Conservation (phyloP, 2,797 vertebrate genomes). For the Calcarius lapponicus region DNA sequence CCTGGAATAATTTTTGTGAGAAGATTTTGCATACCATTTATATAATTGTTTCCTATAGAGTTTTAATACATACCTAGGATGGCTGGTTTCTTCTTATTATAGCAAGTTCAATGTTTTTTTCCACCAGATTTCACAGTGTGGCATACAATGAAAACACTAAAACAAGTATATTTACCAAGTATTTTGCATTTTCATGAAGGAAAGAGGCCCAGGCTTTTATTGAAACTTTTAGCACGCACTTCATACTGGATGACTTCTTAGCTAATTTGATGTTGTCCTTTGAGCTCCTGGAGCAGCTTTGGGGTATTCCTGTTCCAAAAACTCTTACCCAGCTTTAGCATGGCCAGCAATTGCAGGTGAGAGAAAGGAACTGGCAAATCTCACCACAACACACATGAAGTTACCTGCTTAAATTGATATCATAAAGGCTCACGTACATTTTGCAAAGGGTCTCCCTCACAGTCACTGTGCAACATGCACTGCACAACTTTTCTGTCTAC, state of each 20-base stretch:
- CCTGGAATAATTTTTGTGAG: conserved; percentile 45
- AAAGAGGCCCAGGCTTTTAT: background rate
- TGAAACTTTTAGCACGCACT: background rate
- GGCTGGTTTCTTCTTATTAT: conserved; percentile 84
- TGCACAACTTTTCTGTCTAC: background rate
- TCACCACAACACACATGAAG: background rate
- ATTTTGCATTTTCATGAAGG: background rate
- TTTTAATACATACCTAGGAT: conserved; percentile 74
- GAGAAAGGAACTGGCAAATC: background rate
- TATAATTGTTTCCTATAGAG: background rate
- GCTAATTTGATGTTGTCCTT: conserved; percentile 82
- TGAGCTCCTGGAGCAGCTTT: conserved; percentile 81
- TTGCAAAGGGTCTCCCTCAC: background rate
- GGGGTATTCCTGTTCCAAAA: conserved; percentile 89
- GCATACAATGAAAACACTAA: background rate
- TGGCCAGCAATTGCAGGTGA: conserved; percentile 78
- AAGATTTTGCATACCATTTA: background rate
- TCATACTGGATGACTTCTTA: conserved; percentile 71
- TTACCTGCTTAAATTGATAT: background rate
- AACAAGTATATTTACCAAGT: background rate
- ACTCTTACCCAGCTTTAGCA: conserved; percentile 84
- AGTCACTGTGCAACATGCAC: too few species aligned
- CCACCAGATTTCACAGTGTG: conserved; percentile 85
- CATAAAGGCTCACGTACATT: background rate
- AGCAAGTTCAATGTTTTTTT: conserved; percentile 85